phyloP scores from a whole-genome alignment of 1,140 invertebrate species.

The Schlechtendalia chinensis region DNA sequence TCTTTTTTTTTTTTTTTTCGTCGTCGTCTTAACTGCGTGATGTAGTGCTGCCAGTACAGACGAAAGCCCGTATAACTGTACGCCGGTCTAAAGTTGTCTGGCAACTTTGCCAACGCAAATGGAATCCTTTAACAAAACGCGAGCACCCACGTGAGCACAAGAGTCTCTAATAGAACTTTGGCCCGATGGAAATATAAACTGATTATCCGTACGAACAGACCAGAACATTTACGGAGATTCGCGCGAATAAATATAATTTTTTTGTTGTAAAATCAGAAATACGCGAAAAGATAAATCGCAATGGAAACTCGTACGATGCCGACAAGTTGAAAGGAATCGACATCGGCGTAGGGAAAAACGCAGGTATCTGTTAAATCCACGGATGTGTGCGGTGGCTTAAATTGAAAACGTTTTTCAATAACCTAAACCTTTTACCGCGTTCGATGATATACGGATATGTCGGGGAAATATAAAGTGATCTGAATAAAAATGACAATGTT shows the following conservation, averaged over 20 bases:
- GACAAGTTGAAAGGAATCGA: neutral
- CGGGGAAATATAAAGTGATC: neutral
- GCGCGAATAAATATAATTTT: too few relatives aligned
- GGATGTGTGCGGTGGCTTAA: neutral
- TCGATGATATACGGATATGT: neutral
- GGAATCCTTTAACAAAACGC: constrained; percentile 14
- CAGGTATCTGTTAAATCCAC: neutral
- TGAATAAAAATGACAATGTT: neutral
- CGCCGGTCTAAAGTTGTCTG: neutral
- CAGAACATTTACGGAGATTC: neutral
- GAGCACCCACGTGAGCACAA: neutral
- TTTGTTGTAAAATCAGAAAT: neutral
- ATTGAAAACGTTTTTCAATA: neutral
- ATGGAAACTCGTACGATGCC: neutral
- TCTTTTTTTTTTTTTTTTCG: neutral
- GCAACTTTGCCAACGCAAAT: constrained; percentile 19
- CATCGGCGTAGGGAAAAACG: neutral
- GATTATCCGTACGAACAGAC: neutral
- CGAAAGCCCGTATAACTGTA: constrained; percentile 22
- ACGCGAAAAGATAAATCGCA: neutral
- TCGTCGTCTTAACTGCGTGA: constrained; percentile 19
- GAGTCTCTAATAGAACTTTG: neutral
- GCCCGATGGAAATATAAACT: neutral
- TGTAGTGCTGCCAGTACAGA: constrained; percentile 16
- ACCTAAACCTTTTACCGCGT: neutral